Conservation (phyloP, 2,797 vertebrate genomes). For the Taeniopygia guttata region DNA sequence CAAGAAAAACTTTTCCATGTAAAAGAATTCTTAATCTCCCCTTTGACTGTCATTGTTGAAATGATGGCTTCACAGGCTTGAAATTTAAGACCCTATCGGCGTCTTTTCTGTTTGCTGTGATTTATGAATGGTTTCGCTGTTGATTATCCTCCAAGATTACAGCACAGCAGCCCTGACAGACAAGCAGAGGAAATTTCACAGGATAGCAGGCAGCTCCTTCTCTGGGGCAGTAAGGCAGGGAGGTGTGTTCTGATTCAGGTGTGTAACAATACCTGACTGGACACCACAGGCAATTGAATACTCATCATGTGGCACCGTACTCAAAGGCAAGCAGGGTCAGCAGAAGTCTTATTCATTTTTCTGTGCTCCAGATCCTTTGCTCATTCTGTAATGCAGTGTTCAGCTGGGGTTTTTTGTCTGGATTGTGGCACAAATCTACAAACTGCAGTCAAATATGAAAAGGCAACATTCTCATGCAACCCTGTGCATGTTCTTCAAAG, state of each 20-base stretch:
- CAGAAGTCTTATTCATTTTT: neutral
- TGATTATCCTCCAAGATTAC: conserved; percentile 64
- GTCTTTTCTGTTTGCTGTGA: conserved; percentile 59
- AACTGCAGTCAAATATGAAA: neutral
- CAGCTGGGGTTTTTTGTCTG: neutral
- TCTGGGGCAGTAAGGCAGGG: neutral
- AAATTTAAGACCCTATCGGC: conserved; percentile 61
- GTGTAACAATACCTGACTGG: neutral
- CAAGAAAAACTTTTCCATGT: conserved; percentile 68
- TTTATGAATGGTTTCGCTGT: conserved; percentile 64
- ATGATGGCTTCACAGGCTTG: conserved; percentile 58
- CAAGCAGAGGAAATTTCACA: conserved; percentile 47
- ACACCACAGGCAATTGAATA: neutral
- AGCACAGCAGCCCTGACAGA: conserved; percentile 56
- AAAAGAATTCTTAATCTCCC: conserved; percentile 67
- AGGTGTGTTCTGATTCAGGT: neutral
- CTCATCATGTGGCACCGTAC: neutral
- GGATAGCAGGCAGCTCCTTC: conserved; percentile 17
- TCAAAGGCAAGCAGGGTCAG: neutral
- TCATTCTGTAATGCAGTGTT: neutral
- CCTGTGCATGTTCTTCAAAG: neutral
- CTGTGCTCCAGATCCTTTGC: neutral
- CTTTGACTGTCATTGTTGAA: conserved; percentile 66
- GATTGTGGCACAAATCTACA: neutral
- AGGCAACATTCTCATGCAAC: neutral